Evolutionary conservation across 1,140 invertebrate genomes (phyloP).

Genomic region (Apolygus lucorum): DNA sequence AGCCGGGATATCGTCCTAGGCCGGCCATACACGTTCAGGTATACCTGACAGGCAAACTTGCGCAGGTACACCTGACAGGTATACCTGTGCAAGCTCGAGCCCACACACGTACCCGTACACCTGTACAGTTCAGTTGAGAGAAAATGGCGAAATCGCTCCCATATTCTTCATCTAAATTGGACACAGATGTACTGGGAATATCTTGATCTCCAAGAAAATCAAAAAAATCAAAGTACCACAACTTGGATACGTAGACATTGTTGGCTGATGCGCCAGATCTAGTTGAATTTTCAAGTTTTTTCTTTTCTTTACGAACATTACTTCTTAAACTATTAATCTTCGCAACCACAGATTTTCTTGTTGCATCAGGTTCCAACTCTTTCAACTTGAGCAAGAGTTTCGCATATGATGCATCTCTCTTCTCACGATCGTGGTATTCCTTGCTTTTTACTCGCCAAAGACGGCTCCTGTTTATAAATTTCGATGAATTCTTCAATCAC

Average conservation of each 20-base stretch:
- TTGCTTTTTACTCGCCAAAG: constrained; percentile 36
- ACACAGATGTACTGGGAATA: background rate
- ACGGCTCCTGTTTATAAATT: constrained; percentile 34
- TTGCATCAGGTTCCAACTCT: constrained; percentile 33
- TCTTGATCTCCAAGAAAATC: constrained; percentile 34
- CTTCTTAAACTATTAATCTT: constrained; percentile 37
- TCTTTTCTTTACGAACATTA: constrained; percentile 35
- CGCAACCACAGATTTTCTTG: constrained; percentile 31
- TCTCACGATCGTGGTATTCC: constrained; percentile 35
- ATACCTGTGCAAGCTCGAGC: no score
- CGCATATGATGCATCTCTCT: constrained; percentile 35
- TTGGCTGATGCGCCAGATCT: constrained; percentile 33
- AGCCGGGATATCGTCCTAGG: no score
- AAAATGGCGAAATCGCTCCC: no score
- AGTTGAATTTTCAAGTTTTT: constrained; percentile 32
- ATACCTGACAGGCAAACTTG: no score
- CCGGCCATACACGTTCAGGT: no score
- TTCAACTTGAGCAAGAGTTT: constrained; percentile 34
- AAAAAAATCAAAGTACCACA: constrained; percentile 36
- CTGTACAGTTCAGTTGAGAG: no score
- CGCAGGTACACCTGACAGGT: no score
- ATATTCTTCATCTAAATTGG: background rate
- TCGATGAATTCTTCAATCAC: constrained; percentile 32
- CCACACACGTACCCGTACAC: no score
- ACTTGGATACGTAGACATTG: constrained; percentile 32